Evolutionary conservation across 1,140 invertebrate genomes (phyloP), one percentile per base, ranked within the genome.

Genomic region (Tribolium madens): DNA sequence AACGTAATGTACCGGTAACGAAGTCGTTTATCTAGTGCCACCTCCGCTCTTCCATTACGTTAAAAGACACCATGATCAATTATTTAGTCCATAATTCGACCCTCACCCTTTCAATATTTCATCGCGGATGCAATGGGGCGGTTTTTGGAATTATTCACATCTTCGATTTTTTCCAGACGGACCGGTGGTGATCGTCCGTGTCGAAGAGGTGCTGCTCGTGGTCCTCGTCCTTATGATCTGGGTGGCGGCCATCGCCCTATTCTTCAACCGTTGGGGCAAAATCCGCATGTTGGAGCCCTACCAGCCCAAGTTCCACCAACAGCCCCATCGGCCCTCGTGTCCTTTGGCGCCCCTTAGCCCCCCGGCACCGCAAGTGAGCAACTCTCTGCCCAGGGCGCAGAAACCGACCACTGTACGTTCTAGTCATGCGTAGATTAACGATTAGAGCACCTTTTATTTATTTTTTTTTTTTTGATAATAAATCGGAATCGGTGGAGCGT

Each of bases 211-310:
- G 0, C 87, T 93, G 9, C 92, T 95, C 60, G 93, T 95, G 3
- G 87, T 92, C 1, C 87, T 94, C 52, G 93, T 94, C 0, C 86
- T 95, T 33, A 81, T 93, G 2, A 87, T 94, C 0, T 95, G 93
- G 93, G 89, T 42, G 9, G 95, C 76, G 89, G 93, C 77, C 81
- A 97, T 95, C 87, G 97, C 73, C 87, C 96, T 77, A 95, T 95
- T 0, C 97, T 97, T 85, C 95, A 97, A 83, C 95, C 96, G 3
- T 7, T 42, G 36, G 36, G 36, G 36, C 36, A 68, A 68, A 36
- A 68, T 73, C 14, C 71, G 71, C 14, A 94, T 94, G 93, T 84
- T 95, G 84, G 92, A 94, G 83, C 94, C 93, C 2, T 95, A 94
- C 85, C 94, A 94, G 82, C 94, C 93, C 0, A 93, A 94, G 81